Evolutionary conservation across 2,888 invertebrate genomes (phyloP).

Genomic region (Oligia latruncula): DNA sequence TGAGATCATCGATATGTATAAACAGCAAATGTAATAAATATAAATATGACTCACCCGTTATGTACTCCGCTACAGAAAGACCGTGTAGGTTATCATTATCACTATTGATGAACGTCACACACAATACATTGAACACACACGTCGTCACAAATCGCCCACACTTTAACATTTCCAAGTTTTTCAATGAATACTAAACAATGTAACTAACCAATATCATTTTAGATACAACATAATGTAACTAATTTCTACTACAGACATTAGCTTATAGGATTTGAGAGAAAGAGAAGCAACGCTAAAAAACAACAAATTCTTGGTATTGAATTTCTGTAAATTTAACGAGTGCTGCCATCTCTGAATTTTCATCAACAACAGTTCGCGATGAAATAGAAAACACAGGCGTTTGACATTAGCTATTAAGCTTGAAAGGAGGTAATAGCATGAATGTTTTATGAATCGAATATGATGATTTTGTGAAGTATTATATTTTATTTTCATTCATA

Average conservation of each 20-base stretch:
- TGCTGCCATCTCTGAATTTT: slow-evolving; percentile 81
- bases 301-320: slow-evolving; percentile 77
- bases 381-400: slow-evolving; percentile 57
- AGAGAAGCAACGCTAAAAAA: slow-evolving; percentile 81
- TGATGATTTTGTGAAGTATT: neutral
- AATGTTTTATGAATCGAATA: neutral
- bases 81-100: slow-evolving; percentile 88
- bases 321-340: slow-evolving; percentile 78
- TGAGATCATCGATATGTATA: slow-evolving; percentile 89
- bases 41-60: slow-evolving; percentile 90
- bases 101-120: slow-evolving; percentile 84
- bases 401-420: slow-evolving; percentile 73
- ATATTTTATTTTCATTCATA: neutral
- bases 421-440: slow-evolving; percentile 72
- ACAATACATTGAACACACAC: slow-evolving; percentile 76
- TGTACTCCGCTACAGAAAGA: slow-evolving; percentile 85
- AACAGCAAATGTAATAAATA: slow-evolving; percentile 89
- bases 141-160: slow-evolving; percentile 72
- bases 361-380: slow-evolving; percentile 45
- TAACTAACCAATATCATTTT: slow-evolving; percentile 59
- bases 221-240: slow-evolving; percentile 53
- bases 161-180: slow-evolving; percentile 71
- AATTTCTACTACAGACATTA: slow-evolving; percentile 58
- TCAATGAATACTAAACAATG: slow-evolving; percentile 50
- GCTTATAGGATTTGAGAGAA: slow-evolving; percentile 72